Evolutionary conservation across 2,888 invertebrate species (phyloP), one percentile per base, ranked within the genome.

Genomic region (Pristionchus arcanus): DNA sequence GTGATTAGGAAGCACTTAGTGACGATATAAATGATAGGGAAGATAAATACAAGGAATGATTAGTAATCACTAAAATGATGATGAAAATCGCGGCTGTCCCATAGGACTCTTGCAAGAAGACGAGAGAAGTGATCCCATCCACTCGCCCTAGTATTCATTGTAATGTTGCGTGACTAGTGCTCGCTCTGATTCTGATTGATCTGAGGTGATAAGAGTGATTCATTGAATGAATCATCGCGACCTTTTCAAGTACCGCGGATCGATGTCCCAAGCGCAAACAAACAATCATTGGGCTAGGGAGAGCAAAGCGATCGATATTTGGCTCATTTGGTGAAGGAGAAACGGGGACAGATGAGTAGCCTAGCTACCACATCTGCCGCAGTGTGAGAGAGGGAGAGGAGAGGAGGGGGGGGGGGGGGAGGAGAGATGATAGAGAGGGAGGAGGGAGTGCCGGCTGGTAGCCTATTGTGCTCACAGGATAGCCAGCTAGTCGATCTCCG

Each of bases 191-290:
- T 13, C 77, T 77, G 77, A 53, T 81, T 42, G n/a, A 81, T 42
- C 37, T 28, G 81, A 81, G 81, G 81, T 49, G 81, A 81, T 81
- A 81, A 81, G 28, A 53, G 49, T 81, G 81, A 81, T 81, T 81
- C 81, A 81, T 42, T 11, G 28, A 25, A 53, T 81, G 81, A 81
- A n/a, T 81, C 42, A 81, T 5, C 21, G 37, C 49, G 74, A 74
- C 28, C 49, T 81, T 53, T 81, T 0, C 9, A n/a, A 81, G 81
- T 49, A 15, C 16, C 34, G 25, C 28, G 2, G 21, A 71, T 71
- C 71, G 71, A 71, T 71, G 7, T 37, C 74, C 37, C 74, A 74
- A 28, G 71, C 16, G 71, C 71, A 71, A 71, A 34, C 71, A 31
- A 7, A 71, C 34, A n/a, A n/a, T n/a, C n/a, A n/a, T n/a, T n/a